Percentiles rank a stretch among this genome's conserved stretches.
phyloP scores from a whole-genome alignment of 2,113 vertebrate species.

The Clarias magur region DNA sequence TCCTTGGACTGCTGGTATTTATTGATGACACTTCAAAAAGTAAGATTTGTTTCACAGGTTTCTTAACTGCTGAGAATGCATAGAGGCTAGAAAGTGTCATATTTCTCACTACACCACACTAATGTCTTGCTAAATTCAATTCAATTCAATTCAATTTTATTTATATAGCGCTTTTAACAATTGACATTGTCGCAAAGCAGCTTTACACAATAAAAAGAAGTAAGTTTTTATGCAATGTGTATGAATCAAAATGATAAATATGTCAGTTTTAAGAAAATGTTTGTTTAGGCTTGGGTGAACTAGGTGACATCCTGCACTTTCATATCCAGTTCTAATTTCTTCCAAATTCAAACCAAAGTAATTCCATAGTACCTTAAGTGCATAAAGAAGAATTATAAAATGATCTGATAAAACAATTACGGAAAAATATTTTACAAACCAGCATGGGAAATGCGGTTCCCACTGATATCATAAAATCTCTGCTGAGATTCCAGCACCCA shows the following conservation, averaged over 20 bases:
- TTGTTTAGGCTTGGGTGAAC: neutral
- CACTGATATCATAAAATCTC: neutral
- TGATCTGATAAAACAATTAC: neutral
- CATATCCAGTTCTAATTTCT: neutral
- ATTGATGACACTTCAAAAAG: neutral
- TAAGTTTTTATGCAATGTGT: too few relatives aligned
- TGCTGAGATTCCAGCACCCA: neutral
- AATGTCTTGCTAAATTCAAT: neutral
- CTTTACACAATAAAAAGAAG: too few relatives aligned
- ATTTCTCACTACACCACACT: neutral
- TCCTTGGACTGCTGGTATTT: neutral
- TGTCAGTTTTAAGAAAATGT: neutral
- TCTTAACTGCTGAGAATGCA: neutral
- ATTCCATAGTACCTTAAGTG: neutral
- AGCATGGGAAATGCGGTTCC: neutral
- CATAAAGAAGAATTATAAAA: neutral
- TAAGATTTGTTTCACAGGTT: neutral
- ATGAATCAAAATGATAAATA: too few relatives aligned
- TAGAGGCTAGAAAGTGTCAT: neutral
- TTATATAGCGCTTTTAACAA: too few relatives aligned
- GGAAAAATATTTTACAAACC: neutral
- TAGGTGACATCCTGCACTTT: neutral
- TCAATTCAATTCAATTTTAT: too few relatives aligned
- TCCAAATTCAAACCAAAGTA: neutral
- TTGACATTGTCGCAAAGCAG: too few relatives aligned